A percentile compares a stretch with the other conserved stretches of the same genome.
phyloP scores from a whole-genome alignment of 2,113 vertebrate genomes.

The Sinocyclocheilus anshuiensis region DNA sequence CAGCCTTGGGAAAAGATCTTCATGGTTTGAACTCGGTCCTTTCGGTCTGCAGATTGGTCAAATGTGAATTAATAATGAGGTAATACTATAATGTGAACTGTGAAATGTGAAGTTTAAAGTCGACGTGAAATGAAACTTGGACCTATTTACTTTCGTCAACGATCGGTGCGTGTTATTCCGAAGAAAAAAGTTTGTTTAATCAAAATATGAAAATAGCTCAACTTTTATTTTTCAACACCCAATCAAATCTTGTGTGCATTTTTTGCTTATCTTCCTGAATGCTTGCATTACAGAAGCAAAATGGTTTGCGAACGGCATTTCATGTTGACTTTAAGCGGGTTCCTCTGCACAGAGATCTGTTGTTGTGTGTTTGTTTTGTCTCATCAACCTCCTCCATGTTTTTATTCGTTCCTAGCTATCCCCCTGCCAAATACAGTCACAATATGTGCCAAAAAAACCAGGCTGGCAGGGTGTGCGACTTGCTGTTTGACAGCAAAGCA shows the following conservation, averaged over 20 bases:
- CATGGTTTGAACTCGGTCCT: background rate
- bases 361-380: conserved; percentile 52
- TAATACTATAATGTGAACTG: background rate
- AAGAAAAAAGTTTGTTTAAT: background rate
- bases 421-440: conserved; percentile 62
- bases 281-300: conserved; percentile 5
- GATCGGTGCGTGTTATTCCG: background rate
- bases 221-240: background rate
- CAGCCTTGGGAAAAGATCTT: background rate
- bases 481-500: conserved; percentile 25
- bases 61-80: background rate
- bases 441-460: conserved; percentile 77
- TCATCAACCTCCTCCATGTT: conserved; percentile 51
- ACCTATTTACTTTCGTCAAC: background rate
- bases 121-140: conserved; percentile 3
- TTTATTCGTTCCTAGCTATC: conserved; percentile 61
- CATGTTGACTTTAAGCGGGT: conserved; percentile 10
- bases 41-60: background rate
- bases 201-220: background rate
- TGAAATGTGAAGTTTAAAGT: conserved; percentile 21
- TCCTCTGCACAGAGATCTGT: conserved; percentile 37
- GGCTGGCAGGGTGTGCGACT: conserved; percentile 71
- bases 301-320: background rate
- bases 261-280: background rate
- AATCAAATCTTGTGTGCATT: background rate